Conservation (phyloP, 2,113 vertebrate genomes). For the Macroglossus sobrinus region DNA sequence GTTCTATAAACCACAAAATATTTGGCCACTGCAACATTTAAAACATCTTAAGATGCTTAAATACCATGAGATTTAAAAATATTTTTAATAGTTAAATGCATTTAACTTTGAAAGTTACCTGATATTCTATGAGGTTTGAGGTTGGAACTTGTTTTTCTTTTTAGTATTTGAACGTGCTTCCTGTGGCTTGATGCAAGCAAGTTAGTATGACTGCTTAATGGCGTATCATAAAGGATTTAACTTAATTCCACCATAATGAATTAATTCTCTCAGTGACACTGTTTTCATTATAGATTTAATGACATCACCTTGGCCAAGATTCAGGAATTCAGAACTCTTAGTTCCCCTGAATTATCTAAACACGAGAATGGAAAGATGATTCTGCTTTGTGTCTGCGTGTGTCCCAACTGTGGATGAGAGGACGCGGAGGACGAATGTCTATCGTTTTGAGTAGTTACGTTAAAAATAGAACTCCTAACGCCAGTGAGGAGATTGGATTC, state of each 20-base stretch:
- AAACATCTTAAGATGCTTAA: conserved; percentile 52
- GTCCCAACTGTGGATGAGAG: background rate
- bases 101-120: conserved; percentile 47
- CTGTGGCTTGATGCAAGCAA: conserved; percentile 1
- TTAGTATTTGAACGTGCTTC: conserved; percentile 2
- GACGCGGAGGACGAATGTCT: background rate
- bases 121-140: conserved; percentile 37
- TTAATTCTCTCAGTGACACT: conserved; percentile 34
- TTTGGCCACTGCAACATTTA: conserved; percentile 19
- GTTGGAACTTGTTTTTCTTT: conserved; percentile 42
- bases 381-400: background rate
- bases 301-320: conserved; percentile 42
- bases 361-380: background rate
- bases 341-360: conserved; percentile 48
- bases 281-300: conserved; percentile 55
- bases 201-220: conserved; percentile 53
- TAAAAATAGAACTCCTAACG: conserved; percentile 38
- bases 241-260: conserved; percentile 77
- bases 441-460: conserved; percentile 18
- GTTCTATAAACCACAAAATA: conserved; percentile 28
- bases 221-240: conserved; percentile 64
- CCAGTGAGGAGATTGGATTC: conserved; percentile 6
- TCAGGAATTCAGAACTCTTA: conserved; percentile 44
- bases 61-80: conserved; percentile 50
- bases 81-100: conserved; percentile 45